Conservation (phyloP, 2,888 invertebrate species). For the Netelia virgata region DNA sequence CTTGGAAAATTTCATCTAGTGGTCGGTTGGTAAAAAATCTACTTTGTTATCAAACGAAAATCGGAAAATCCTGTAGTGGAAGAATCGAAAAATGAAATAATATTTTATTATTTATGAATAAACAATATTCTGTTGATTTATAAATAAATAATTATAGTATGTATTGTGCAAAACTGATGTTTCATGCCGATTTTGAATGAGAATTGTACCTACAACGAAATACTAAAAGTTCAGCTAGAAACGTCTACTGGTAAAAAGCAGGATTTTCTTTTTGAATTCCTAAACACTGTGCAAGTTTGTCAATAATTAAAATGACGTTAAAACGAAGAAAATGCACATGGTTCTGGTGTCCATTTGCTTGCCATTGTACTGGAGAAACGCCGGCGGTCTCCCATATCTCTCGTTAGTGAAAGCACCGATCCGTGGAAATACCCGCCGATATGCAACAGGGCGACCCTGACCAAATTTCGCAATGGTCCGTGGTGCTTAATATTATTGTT, state of each 20-base stretch:
- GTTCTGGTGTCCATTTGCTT: not conserved
- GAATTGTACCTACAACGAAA: not conserved
- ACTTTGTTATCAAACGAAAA: not conserved
- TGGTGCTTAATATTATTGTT: slow-evolving; percentile 54
- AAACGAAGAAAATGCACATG: not conserved
- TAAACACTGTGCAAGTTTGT: not conserved
- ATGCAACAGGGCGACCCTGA: slow-evolving; percentile 82
- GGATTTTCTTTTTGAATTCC: not conserved
- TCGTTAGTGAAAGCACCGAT: slow-evolving; percentile 77
- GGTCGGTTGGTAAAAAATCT: not conserved
- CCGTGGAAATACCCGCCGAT: slow-evolving; percentile 65
- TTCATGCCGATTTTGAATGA: not conserved
- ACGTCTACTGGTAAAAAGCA: not conserved
- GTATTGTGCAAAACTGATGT: no score
- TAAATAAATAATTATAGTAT: not conserved
- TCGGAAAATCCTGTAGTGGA: not conserved
- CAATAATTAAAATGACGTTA: not conserved
- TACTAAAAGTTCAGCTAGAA: not conserved
- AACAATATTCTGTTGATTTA: not conserved
- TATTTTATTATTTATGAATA: not conserved
- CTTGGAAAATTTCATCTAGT: not conserved
- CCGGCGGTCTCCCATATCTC: slow-evolving; percentile 1
- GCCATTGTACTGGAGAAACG: not conserved
- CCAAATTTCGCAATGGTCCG: slow-evolving; percentile 79
- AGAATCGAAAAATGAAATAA: not conserved